Percentiles rank a stretch among this genome's conserved stretches.
Conservation (phyloP, 2,888 invertebrate species). For the Apoda limacodes region DNA sequence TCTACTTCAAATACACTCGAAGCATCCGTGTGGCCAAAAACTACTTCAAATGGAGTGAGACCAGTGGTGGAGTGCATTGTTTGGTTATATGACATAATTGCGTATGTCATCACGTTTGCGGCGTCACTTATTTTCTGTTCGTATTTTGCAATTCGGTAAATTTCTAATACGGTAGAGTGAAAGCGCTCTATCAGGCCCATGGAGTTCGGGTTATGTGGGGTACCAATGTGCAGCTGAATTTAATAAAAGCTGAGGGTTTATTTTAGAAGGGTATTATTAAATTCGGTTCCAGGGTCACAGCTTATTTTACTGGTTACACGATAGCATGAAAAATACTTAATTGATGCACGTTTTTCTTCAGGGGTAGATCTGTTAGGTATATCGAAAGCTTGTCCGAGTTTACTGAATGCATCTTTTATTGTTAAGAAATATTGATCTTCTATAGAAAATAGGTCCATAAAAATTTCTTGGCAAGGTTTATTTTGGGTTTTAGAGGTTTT, state of each 20-base stretch:
- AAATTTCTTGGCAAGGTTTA: conserved; percentile 9
- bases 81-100: too few relatives aligned
- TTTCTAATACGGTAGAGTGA: conserved; percentile 21
- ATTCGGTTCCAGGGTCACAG: conserved; percentile 24
- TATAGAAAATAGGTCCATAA: too few relatives aligned
- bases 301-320: too few relatives aligned
- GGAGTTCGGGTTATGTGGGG: conserved; percentile 21
- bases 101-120: conserved; percentile 20
- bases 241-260: conserved; percentile 15
- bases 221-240: conserved; percentile 21
- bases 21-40: conserved; percentile 22
- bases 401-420: conserved; percentile 15
- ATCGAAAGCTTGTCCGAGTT: conserved; percentile 1
- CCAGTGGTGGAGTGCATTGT: conserved; percentile 19
- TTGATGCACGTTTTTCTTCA: conserved; percentile 17
- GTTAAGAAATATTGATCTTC: conserved; percentile 9
- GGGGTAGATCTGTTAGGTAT: conserved; percentile 17
- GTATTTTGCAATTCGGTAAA: conserved; percentile 23
- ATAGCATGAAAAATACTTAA: conserved; percentile 18
- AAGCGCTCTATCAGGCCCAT: conserved; percentile 19
- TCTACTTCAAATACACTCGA: too few relatives aligned
- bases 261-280: conserved; percentile 20
- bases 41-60: conserved; percentile 20
- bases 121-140: conserved; percentile 18
- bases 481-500: conserved; percentile 11